A percentile compares a stretch with the other conserved stretches of the same genome.
Evolutionary conservation across 37 sponge, comb jelly and placozoan species (phyloP).

Genomic region (Corticium candelabrum): DNA sequence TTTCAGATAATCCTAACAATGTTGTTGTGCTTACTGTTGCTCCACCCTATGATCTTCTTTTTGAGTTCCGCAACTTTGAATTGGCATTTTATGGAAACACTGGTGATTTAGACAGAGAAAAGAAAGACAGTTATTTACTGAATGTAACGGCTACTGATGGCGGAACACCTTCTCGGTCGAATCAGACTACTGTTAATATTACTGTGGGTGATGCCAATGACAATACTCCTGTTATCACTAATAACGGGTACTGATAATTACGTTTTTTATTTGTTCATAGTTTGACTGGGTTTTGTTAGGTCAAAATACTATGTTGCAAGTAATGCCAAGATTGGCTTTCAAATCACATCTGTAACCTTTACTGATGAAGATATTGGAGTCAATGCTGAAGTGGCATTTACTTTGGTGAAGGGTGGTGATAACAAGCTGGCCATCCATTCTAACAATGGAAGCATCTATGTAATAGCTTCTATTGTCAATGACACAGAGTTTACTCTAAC

Average conservation of each 20-base stretch:
- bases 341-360: neutral
- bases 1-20: too few species aligned
- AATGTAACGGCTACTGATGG: neutral
- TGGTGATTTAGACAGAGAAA: slow-evolving; percentile 1
- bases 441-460: neutral
- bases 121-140: neutral
- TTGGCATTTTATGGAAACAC: neutral
- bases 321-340: neutral
- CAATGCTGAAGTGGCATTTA: neutral
- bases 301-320: neutral
- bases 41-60: neutral
- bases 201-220: neutral
- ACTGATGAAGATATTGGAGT: neutral
- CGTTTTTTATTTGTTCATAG: too few species aligned
- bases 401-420: neutral
- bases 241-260: neutral
- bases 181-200: neutral
- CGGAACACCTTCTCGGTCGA: neutral
- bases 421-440: neutral
- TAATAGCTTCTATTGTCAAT: neutral
- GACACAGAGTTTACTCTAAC: neutral
- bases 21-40: neutral
- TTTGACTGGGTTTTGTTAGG: neutral
- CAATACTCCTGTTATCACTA: neutral
- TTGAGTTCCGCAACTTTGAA: neutral